Evolutionary conservation across 2,797 vertebrate genomes (phyloP).

Genomic region (Rousettus madagascariensis): DNA sequence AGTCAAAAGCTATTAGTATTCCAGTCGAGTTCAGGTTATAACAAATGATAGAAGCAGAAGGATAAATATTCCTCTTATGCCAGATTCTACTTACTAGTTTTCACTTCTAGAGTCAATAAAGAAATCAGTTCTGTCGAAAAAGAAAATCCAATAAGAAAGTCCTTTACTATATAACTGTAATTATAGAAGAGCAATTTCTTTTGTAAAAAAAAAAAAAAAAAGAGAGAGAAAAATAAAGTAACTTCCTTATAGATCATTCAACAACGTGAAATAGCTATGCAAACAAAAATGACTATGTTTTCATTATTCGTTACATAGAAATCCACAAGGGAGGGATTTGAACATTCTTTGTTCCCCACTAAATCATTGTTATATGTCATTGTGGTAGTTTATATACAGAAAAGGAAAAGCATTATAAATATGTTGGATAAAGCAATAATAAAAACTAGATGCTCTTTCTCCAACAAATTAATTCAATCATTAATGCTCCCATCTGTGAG

Average conservation of each 20-base stretch:
- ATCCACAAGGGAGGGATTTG: slow-evolving; percentile 39
- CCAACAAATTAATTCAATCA: slow-evolving; percentile 63
- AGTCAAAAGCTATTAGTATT: slow-evolving; percentile 72
- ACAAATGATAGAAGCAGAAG: slow-evolving; percentile 73
- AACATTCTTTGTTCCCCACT: slow-evolving; percentile 65
- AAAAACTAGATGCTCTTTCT: slow-evolving; percentile 63
- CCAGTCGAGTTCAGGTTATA: slow-evolving; percentile 67
- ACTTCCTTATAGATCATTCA: slow-evolving; percentile 60
- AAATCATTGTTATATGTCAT: slow-evolving; percentile 61
- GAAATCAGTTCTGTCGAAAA: slow-evolving; percentile 81
- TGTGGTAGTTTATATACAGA: slow-evolving; percentile 54
- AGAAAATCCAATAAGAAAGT: slow-evolving; percentile 82
- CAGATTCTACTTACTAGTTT: slow-evolving; percentile 78
- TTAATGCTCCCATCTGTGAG: slow-evolving; percentile 55
- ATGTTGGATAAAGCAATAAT: slow-evolving; percentile 71
- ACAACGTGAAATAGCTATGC: slow-evolving; percentile 60
- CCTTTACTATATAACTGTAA: slow-evolving; percentile 78
- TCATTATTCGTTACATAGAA: slow-evolving; percentile 75
- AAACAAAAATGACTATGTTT: slow-evolving; percentile 69
- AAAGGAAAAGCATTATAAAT: slow-evolving; percentile 71
- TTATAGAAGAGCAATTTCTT: slow-evolving; percentile 77
- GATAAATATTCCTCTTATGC: slow-evolving; percentile 79
- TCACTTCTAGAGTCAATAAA: slow-evolving; percentile 81
- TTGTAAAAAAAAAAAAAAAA: slow-evolving; percentile 74
- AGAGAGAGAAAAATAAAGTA: slow-evolving; percentile 66